Conservation (phyloP, 64 coral and sea anemone genomes). For the Trachythela sp. region DNA sequence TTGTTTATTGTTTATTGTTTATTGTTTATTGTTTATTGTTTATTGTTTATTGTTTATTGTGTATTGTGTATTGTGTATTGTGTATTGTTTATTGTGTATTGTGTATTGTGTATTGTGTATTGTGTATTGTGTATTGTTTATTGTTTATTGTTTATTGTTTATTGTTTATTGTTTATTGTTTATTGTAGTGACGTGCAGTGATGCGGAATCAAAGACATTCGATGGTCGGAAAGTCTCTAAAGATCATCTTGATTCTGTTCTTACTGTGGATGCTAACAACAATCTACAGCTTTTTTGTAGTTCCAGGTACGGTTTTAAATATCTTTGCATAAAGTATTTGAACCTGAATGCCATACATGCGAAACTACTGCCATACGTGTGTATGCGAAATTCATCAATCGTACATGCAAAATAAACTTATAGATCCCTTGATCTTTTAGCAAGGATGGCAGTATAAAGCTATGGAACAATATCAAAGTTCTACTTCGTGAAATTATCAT, state of each 20-base stretch:
- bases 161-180: not conserved
- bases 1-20: too few species aligned
- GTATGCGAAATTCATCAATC: not conserved
- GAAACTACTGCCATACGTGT: too few species aligned
- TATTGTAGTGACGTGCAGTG: not conserved
- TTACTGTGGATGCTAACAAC: constrained; percentile 58
- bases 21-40: too few species aligned
- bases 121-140: too few species aligned
- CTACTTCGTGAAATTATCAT: constrained; percentile 72
- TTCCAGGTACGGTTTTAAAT: constrained; percentile 47
- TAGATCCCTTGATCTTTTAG: constrained; percentile 14
- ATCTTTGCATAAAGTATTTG: not conserved
- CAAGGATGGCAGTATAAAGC: constrained; percentile 60
- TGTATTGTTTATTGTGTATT: too few species aligned
- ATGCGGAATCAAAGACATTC: constrained; percentile 13
- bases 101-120: too few species aligned
- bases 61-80: too few species aligned
- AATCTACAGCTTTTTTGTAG: constrained; percentile 71
- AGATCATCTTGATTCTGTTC: constrained; percentile 63
- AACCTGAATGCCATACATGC: too few species aligned
- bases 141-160: too few species aligned
- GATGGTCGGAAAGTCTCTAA: constrained; percentile 29
- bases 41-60: too few species aligned
- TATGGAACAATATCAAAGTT: constrained; percentile 72
- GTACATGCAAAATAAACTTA: not conserved